phyloP scores from a whole-genome alignment of 2,888 invertebrate genomes.

The Andrena praecox region DNA sequence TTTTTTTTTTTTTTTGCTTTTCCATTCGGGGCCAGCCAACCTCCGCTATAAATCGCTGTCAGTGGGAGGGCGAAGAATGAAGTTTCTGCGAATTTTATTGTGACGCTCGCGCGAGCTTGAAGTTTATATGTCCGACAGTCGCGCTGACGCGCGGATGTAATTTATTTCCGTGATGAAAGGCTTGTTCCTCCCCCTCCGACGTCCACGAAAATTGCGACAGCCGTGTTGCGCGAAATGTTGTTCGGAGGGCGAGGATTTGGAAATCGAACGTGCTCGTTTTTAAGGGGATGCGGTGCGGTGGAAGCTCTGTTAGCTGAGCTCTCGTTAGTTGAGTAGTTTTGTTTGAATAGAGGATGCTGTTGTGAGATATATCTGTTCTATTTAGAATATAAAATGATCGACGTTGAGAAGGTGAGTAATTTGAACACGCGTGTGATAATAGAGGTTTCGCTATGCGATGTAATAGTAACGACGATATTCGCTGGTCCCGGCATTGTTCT shows the following conservation, averaged over 20 bases:
- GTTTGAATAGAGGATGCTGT: no score
- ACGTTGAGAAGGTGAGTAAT: background rate
- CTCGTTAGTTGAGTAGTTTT: no score
- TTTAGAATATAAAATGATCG: no score
- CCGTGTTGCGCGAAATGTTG: background rate
- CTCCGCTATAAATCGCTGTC: conserved; percentile 60
- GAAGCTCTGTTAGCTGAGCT: no score
- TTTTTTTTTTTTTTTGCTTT: conserved; percentile 52
- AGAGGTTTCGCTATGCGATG: background rate
- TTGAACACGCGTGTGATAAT: no score
- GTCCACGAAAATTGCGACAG: background rate
- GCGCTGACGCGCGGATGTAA: conserved; percentile 9
- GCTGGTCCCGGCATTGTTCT: background rate
- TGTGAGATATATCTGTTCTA: no score
- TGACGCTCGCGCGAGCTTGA: conserved; percentile 2
- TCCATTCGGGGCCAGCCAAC: background rate
- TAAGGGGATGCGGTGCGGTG: no score
- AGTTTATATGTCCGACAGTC: conserved; percentile 29
- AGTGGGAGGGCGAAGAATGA: conserved; percentile 10
- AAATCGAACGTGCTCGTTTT: no score
- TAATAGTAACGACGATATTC: background rate
- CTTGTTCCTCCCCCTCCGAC: background rate
- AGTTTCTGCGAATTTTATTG: conserved; percentile 47
- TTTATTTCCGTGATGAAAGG: conserved; percentile 30
- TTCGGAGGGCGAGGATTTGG: background rate